Percentiles rank a stretch among this genome's conserved stretches.
phyloP scores from a whole-genome alignment of 2,888 invertebrate genomes.

The Pollenia amentaria region DNA sequence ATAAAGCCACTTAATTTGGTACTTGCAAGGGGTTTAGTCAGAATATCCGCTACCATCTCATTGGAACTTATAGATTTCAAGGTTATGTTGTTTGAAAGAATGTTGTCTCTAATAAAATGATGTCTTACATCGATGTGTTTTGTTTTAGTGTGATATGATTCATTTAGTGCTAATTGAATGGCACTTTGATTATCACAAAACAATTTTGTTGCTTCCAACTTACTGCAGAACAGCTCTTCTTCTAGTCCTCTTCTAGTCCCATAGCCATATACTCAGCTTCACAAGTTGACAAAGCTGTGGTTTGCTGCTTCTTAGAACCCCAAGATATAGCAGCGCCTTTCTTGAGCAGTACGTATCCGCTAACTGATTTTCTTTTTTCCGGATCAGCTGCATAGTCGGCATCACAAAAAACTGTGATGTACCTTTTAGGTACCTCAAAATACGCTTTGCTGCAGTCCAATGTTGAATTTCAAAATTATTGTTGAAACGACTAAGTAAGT shows the following conservation, averaged over 20 bases:
- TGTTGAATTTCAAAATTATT: too few relatives aligned
- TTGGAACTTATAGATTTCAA: not conserved
- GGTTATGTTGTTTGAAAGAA: not conserved
- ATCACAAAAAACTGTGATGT: conserved; percentile 7
- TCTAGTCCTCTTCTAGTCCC: conserved; percentile 12
- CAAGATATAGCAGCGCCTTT: conserved; percentile 5
- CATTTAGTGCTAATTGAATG: not conserved
- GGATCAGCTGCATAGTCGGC: not conserved
- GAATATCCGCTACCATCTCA: conserved; percentile 42
- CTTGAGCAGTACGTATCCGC: not conserved
- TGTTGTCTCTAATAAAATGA: conserved; percentile 48
- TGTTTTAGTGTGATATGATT: not conserved
- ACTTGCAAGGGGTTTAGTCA: not conserved
- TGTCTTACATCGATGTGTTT: conserved; percentile 46
- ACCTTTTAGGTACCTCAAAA: conserved; percentile 16
- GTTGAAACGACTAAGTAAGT: too few relatives aligned
- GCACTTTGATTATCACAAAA: conserved; percentile 29
- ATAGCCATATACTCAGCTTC: conserved; percentile 51
- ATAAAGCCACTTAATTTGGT: not conserved
- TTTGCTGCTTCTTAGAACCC: conserved; percentile 11
- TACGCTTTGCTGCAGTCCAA: conserved; percentile 8
- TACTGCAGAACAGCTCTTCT: conserved; percentile 11
- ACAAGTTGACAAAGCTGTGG: conserved; percentile 7
- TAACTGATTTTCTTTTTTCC: not conserved
- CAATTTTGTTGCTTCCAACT: not conserved